Evolutionary conservation across 2,113 vertebrate genomes (phyloP), one percentile per base, ranked within the genome.

Genomic region (Dipodomys stephensi): DNA sequence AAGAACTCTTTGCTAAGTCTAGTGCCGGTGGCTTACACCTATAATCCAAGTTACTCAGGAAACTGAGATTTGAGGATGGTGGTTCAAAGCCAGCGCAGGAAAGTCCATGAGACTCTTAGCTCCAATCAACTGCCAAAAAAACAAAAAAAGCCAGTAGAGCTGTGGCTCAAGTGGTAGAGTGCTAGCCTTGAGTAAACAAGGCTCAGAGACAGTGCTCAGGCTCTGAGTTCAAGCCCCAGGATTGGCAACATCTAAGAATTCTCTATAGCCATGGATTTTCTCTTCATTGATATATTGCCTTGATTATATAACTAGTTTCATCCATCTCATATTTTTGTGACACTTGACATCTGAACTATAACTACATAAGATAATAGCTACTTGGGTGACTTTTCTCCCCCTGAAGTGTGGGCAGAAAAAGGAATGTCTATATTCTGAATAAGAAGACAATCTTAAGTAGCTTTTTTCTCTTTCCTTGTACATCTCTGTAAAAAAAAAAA

Each of bases 221-320:
- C 53, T 13, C 53, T 57, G 53, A 57, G 53, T 57, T 57, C 53
- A 16, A 57, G 12, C 53, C 15, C 53, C 15, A 57, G 53, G 53
- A 57, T 8, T 57, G 53, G 15, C 15, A 18, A 57, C 2, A 57
- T 15, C 16, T 18, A 49, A 49, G 49, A 49, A 57, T 8, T 57
- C 53, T 57, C 53, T 57, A 57, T 18, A 15, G 53, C 53, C 53
- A 57, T 57, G 53, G 53, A 57, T 57, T 57, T 57, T 73, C 82
- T 88, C 86, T 28, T 92, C 88, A 69, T 22, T 57, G 84, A 15
- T 81, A 13, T 30, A 95, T 80, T 39, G 49, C 62, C 35, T 78
- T 87, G 44, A 87, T 77, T 77, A 5, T 49, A 65, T 23, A 78
- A 35, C 57, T 71, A 18, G 60, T 90, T 88, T 93, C 46, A 62